These are phyloP conservation scores for Erannis defoliaria DNA, from an alignment of 2,888 invertebrate genomes.

Conservation along the genomic window DNA sequence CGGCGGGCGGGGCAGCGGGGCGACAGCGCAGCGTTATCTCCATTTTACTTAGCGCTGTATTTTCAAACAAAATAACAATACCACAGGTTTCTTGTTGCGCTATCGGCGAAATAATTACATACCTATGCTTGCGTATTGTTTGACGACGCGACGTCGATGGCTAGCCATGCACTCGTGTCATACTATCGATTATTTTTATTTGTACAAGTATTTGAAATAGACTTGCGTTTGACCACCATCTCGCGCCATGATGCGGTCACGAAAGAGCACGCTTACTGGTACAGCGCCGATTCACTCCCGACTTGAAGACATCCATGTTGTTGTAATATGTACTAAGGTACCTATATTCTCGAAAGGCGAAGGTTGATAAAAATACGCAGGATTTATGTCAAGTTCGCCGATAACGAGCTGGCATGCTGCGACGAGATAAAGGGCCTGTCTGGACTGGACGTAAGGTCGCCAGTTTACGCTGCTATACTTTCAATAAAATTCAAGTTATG, in stretches of 20 bases:
- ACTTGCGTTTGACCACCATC: no score
- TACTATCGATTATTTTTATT: background rate
- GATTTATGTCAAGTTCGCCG: slow-evolving; percentile 43
- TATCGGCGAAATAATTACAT: slow-evolving; percentile 16
- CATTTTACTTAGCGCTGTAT: background rate
- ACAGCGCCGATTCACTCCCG: no score
- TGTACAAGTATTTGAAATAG: no score
- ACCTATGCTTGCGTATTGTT: background rate
- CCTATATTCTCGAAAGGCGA: background rate
- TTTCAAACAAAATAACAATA: slow-evolving; percentile 3
- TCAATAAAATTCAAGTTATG: no score
- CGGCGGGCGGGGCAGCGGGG: no score
- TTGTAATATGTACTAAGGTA: no score
- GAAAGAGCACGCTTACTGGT: no score
- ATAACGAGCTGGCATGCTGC: slow-evolving; percentile 37
- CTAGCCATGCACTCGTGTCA: background rate
- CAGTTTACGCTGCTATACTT: background rate
- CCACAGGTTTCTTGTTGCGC: slow-evolving; percentile 13
- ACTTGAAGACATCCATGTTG: no score
- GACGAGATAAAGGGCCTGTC: slow-evolving; percentile 35
- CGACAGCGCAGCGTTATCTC: no score
- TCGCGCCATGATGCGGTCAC: no score
- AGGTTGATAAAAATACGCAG: slow-evolving; percentile 28
- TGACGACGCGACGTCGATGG: background rate
- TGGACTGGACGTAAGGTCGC: slow-evolving; percentile 14